Evolutionary conservation across 2,888 invertebrate species (phyloP), one percentile per base, ranked within the genome.

Genomic region (Melieria picta): DNA sequence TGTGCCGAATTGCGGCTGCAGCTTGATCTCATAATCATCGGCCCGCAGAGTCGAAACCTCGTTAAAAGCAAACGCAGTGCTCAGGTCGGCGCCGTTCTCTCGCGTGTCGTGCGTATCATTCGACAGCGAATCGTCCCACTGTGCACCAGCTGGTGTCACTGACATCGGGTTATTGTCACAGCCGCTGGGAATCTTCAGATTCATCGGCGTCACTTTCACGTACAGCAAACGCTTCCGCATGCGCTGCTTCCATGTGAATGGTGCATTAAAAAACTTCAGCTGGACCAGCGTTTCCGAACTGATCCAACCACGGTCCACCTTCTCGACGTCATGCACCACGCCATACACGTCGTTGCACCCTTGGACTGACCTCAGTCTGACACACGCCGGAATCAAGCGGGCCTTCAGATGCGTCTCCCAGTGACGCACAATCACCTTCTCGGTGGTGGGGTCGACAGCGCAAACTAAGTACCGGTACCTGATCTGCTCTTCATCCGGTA

Each of bases 1-100:
- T 75, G 91, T 90, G 16, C 97, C 97, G 88, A 95, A 96, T 83
- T 95, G 94, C 55, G 91, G 90, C 86, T 97, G 97, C 13, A 89
- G 87, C 77, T 89, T 89, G 78, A 94, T 91, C 60, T 87, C 86
- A 81, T 91, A 90, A 69, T 92, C 88, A 78, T 93, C 90, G 80
- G 91, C 91, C 79, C 91, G 90, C 80, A 96, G 84, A 57, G 90
- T 90, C 11, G 91, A 90, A n/a, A 92, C 92, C 84, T 92, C 91
- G 46, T 91, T 90, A 74, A 88, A 88, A 46, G 88, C 88, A 81
- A 88, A 88, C 0, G 83, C 77, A 0, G 78, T 77, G 10, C 78
- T 76, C 48, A 83, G 79, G 77, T 89, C 88, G 2, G 89, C 87
- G 56, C 89, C 89, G 70, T 85, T 82, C 76, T 92, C 92, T 76